Percentiles rank a stretch among this genome's conserved stretches.
phyloP scores from a whole-genome alignment of 2,888 invertebrate genomes.

The Lithophane socia region DNA sequence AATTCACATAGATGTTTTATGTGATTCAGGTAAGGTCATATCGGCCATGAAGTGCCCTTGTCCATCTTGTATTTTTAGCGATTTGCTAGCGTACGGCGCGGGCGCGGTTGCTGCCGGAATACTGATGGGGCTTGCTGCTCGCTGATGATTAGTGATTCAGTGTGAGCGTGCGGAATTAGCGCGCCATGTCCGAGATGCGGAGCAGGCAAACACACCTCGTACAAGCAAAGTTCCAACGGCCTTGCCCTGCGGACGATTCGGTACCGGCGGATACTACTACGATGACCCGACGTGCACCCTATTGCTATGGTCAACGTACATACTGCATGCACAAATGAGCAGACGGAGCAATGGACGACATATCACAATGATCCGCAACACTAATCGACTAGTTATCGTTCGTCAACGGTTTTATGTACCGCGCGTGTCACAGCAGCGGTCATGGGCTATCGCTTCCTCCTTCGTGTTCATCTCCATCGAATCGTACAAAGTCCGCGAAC shows the following conservation, averaged over 20 bases:
- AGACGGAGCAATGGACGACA: constrained; percentile 62
- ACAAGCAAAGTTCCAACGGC: constrained; percentile 58
- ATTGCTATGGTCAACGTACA: constrained; percentile 17
- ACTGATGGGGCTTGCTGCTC: constrained; percentile 79
- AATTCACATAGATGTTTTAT: constrained; percentile 77
- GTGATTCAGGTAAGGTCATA: constrained; percentile 84
- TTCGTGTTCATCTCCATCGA: constrained; percentile 71
- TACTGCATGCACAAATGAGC: constrained; percentile 45
- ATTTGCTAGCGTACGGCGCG: constrained; percentile 79
- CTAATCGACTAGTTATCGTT: constrained; percentile 55
- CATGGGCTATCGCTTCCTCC: constrained; percentile 66
- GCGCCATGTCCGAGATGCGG: constrained; percentile 82
- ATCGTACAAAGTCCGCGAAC: constrained; percentile 64
- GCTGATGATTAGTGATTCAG: constrained; percentile 83
- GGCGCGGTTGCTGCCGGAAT: constrained; percentile 78
- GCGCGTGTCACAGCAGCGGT: constrained; percentile 59
- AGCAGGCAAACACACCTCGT: constrained; percentile 67
- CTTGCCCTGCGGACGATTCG: constrained; percentile 60
- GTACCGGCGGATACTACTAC: constrained; percentile 28
- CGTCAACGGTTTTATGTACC: constrained; percentile 64
- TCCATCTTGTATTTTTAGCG: constrained; percentile 87
- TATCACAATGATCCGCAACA: constrained; percentile 40
- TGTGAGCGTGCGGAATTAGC: constrained; percentile 87
- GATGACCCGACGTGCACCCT: constrained; percentile 21
- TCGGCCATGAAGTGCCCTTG: constrained; percentile 86